Percentiles rank a stretch among this genome's conserved stretches.
Evolutionary conservation across 2,797 vertebrate species (phyloP).

Genomic region (Acropternis orthonyx): DNA sequence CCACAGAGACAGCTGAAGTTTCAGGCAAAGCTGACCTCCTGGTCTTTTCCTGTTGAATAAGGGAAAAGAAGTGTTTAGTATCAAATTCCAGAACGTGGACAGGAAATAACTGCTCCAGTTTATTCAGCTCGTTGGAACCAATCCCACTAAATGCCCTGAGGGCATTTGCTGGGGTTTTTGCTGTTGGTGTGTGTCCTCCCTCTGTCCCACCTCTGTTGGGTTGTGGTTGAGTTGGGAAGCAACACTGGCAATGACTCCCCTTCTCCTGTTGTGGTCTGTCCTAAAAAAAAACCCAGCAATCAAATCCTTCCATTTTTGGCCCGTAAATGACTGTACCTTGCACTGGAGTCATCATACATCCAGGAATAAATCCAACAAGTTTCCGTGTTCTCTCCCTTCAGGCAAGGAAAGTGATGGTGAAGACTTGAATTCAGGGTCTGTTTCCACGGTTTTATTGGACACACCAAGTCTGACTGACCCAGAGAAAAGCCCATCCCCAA

Average conservation of each 20-base stretch:
- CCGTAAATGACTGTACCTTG: not conserved
- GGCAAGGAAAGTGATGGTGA: slow-evolving; percentile 82
- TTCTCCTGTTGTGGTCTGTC: not conserved
- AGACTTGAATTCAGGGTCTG: slow-evolving; percentile 79
- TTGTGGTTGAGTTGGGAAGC: not conserved
- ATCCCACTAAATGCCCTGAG: not conserved
- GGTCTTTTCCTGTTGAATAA: not conserved
- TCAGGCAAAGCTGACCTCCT: not conserved
- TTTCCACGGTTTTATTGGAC: slow-evolving; percentile 64
- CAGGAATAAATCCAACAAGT: not conserved
- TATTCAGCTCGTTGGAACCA: not conserved
- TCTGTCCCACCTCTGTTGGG: not conserved
- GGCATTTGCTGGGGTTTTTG: not conserved
- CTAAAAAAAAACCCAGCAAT: not conserved
- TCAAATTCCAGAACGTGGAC: not conserved
- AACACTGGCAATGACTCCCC: not conserved
- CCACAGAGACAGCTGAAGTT: not conserved
- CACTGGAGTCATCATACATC: not conserved
- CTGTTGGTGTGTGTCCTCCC: not conserved
- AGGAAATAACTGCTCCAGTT: not conserved
- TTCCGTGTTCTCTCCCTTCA: slow-evolving; percentile 20
- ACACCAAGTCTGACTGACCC: slow-evolving; percentile 72
- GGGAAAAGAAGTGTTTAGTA: not conserved
- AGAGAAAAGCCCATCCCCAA: slow-evolving; percentile 76
- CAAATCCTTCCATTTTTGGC: not conserved